phyloP scores from a whole-genome alignment of 1,140 invertebrate species.

The Drosophila teissieri region DNA sequence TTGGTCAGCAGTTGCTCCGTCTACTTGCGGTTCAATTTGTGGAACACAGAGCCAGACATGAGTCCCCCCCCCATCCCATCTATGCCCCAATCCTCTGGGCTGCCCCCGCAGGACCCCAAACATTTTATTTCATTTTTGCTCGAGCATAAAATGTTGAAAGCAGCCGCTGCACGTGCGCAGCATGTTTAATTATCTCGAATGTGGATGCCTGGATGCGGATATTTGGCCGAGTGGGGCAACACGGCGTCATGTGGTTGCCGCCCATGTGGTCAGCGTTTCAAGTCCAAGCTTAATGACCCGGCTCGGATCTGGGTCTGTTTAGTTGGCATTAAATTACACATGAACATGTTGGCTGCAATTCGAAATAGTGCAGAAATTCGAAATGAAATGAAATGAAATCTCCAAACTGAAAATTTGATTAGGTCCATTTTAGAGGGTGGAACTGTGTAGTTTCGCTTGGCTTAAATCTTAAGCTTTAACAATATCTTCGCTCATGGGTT shows the following conservation, averaged over 20 bases:
- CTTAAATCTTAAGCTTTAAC: constrained; percentile 10
- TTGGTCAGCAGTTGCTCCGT: constrained; percentile 53
- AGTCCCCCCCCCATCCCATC: neutral
- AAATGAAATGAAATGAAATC: constrained; percentile 49
- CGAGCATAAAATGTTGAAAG: constrained; percentile 78
- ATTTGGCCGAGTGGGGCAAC: constrained; percentile 14
- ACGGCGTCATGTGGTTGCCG: constrained; percentile 55
- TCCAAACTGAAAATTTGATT: constrained; percentile 17
- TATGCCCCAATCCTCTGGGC: neutral
- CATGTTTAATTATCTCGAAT: constrained; percentile 76
- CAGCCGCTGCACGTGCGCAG: constrained; percentile 78
- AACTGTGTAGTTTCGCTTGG: too few species aligned
- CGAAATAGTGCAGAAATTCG: constrained; percentile 28
- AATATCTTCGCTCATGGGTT: neutral
- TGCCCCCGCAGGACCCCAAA: constrained; percentile 27
- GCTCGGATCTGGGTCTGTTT: constrained; percentile 47
- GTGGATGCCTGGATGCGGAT: constrained; percentile 20
- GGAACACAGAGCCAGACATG: constrained; percentile 45
- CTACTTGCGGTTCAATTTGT: constrained; percentile 71
- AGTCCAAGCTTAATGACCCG: constrained; percentile 56
- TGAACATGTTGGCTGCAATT: constrained; percentile 21
- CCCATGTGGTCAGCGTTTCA: constrained; percentile 58
- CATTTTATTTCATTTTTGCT: constrained; percentile 75
- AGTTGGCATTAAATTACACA: constrained; percentile 58
- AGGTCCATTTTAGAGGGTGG: neutral